Conservation (phyloP, 2,113 vertebrate genomes). For the Hemichromis elongatus region DNA sequence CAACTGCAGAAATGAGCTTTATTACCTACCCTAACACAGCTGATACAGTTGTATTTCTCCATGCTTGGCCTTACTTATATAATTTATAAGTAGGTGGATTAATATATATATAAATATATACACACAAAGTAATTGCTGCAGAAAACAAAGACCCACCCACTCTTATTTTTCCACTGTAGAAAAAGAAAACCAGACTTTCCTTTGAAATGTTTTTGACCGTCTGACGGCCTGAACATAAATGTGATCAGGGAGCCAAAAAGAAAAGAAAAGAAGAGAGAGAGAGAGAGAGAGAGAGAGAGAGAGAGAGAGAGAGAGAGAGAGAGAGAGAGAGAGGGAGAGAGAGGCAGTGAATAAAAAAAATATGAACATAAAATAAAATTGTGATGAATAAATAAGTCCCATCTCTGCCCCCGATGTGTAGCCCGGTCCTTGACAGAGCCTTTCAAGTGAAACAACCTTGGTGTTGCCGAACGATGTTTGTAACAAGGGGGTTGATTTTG, state of each 20-base stretch:
- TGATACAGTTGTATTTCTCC: not conserved
- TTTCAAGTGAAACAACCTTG: slow-evolving; percentile 35
- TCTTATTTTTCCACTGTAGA: not conserved
- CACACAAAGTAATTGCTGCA: not conserved
- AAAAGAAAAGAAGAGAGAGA: not conserved
- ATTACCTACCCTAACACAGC: not conserved
- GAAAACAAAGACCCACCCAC: not conserved
- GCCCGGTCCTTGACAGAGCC: slow-evolving; percentile 22
- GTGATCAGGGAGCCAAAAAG: not conserved
- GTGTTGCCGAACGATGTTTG: not conserved
- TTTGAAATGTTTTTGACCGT: not conserved
- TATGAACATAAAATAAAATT: not conserved
- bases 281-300: not conserved
- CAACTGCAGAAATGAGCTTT: not conserved
- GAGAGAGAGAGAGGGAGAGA: not conserved
- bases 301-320: too few species aligned
- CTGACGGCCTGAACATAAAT: not conserved
- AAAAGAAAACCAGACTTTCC: not conserved
- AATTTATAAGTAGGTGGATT: not conserved
- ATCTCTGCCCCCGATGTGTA: not conserved
- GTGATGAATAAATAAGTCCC: not conserved
- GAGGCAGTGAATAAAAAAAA: not conserved
- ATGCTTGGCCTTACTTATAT: not conserved
- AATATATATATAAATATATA: not conserved
- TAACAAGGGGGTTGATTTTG: slow-evolving; percentile 4